Evolutionary conservation across 2,797 vertebrate species (phyloP), one percentile per base, ranked within the genome.

Genomic region (Mustela erminea): DNA sequence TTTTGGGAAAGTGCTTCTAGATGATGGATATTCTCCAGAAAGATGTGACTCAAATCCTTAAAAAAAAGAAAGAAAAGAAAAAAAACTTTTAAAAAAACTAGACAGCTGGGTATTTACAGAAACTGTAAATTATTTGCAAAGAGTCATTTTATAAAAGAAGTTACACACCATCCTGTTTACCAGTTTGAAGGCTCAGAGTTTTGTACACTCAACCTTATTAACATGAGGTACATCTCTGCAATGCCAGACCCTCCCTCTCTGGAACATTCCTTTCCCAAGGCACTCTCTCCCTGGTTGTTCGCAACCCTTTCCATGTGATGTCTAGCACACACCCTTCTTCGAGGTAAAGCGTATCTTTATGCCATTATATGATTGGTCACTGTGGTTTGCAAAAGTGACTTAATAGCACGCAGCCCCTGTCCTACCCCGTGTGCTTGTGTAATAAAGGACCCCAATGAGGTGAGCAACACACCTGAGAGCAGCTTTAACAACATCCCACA

Each of bases 331-430:
- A 60, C 32, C n/a, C 38, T 52, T 18, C 83, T 41, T 52, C 0
- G 2, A 70, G 38, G 38, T 43, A 92, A 86, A 7, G n/a, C 60
- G 18, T 68, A 81, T 83, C 95, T 93, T 94, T 90, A 49, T 78
- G 72, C 78, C 68, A 86, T 95, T 62, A 84, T 21, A 27, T 80
- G 54, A 66, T 27, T 80, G 54, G 77, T 25, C 87, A 82, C 72
- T 41, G 17, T 11, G 35, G 58, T 92, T 93, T 91, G 82, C 90
- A 86, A 97, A 98, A 90, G 66, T 29, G 88, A 49, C 66, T 90
- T 97, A 93, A 96, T 86, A 88, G 66, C 87, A 90, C 0, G 0
- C 87, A 43, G 56, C 58, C 80, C 82, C 64, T 92, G 38, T 49
- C 78, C 80, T 66, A 7, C 70, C 29, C 94, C 46, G 20, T 75